Conservation (phyloP, 1,140 invertebrate genomes). For the Ostrea denselamellosa region DNA sequence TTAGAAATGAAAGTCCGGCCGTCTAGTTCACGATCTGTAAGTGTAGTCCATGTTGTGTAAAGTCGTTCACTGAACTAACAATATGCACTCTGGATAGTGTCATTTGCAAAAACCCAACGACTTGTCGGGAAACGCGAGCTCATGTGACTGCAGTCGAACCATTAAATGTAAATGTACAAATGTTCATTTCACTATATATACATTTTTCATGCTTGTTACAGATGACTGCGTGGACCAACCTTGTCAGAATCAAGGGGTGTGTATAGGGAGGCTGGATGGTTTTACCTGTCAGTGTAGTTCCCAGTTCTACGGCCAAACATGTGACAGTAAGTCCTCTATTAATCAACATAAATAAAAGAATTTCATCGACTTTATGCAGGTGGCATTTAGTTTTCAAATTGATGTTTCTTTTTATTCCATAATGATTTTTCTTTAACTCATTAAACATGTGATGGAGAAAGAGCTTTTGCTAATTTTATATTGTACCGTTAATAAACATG, state of each 20-base stretch:
- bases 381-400: background rate
- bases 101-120: too few species aligned
- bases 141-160: too few species aligned
- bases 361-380: background rate
- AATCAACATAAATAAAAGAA: background rate
- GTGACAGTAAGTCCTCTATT: conserved; percentile 4
- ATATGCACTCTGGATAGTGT: too few species aligned
- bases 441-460: background rate
- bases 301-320: conserved; percentile 30
- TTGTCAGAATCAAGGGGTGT: background rate
- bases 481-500: background rate
- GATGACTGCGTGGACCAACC: conserved; percentile 30
- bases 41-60: too few species aligned
- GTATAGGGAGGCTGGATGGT: background rate
- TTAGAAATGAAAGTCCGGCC: too few species aligned
- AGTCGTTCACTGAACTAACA: too few species aligned
- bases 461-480: background rate
- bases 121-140: too few species aligned
- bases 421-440: background rate
- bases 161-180: too few species aligned
- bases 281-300: conserved; percentile 9
- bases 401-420: background rate
- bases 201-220: background rate
- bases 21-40: too few species aligned
- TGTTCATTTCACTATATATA: too few species aligned